Evolutionary conservation across 1,140 invertebrate species (phyloP).

Genomic region (Drosophila mojavensis): DNA sequence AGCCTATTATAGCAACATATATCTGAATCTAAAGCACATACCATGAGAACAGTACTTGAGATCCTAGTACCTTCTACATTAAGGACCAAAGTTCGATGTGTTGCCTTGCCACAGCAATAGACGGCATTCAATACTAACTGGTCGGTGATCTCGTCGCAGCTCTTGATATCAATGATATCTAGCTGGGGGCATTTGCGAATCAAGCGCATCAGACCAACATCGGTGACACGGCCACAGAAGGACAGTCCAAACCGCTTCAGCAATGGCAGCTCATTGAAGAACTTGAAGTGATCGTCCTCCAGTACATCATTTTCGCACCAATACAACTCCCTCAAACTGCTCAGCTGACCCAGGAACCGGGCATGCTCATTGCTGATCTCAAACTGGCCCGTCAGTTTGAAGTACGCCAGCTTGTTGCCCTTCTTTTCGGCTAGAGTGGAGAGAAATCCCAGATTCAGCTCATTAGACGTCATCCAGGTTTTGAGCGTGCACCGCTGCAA

Average conservation of each 20-base stretch:
- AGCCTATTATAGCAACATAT: neutral
- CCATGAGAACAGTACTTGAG: conserved; percentile 23
- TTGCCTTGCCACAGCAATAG: conserved; percentile 43
- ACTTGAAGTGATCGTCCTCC: conserved; percentile 66
- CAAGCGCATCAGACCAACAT: conserved; percentile 53
- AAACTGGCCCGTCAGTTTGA: conserved; percentile 62
- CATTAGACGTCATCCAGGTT: conserved; percentile 66
- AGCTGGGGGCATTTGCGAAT: conserved; percentile 48
- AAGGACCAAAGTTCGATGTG: conserved; percentile 29
- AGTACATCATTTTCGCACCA: conserved; percentile 61
- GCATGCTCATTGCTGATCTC: conserved; percentile 60
- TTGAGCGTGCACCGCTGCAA: conserved; percentile 60
- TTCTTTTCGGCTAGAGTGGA: conserved; percentile 37
- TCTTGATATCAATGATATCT: conserved; percentile 42
- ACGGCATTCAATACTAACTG: conserved; percentile 62
- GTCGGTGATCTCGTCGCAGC: conserved; percentile 57
- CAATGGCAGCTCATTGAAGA: conserved; percentile 52
- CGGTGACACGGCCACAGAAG: conserved; percentile 50
- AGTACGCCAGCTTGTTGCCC: conserved; percentile 49
- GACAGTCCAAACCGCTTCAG: conserved; percentile 36
- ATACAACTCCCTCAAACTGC: conserved; percentile 47
- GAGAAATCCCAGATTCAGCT: conserved; percentile 63
- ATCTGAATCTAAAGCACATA: conserved; percentile 7
- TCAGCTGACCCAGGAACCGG: conserved; percentile 52
- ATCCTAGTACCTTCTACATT: conserved; percentile 57